These are phyloP conservation scores for Marmota flaviventris DNA, from an alignment of 2,113 vertebrate genomes.

Conservation along the genomic window DNA sequence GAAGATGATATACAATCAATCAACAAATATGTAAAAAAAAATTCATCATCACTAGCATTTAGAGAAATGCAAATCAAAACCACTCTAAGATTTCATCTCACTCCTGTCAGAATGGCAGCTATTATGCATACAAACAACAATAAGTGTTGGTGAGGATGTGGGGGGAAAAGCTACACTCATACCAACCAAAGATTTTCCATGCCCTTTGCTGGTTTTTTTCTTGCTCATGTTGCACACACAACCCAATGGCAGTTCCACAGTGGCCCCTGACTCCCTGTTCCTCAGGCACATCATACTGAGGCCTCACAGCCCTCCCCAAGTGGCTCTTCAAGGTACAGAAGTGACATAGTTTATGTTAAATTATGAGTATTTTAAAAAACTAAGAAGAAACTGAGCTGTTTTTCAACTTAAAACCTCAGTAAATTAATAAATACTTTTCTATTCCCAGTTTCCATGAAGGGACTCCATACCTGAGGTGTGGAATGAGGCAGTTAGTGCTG, in stretches of 20 bases:
- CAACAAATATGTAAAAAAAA: no score
- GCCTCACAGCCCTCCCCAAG: not conserved
- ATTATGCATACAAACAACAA: no score
- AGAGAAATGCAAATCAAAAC: no score
- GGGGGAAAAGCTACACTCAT: no score
- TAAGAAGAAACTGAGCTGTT: not conserved
- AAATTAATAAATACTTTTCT: not conserved
- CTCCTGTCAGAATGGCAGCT: no score
- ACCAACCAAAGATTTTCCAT: not conserved
- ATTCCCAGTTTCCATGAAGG: not conserved
- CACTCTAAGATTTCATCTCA: no score
- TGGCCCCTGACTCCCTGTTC: fast-evolving
- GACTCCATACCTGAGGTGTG: fast-evolving
- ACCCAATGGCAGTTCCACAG: not conserved
- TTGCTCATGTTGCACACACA: not conserved
- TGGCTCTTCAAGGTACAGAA: not conserved
- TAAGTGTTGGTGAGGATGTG: no score
- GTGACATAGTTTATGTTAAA: not conserved
- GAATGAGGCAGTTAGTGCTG: not conserved
- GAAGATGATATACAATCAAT: no score
- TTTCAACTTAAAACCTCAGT: not conserved
- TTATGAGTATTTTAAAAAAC: not conserved
- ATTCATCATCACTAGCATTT: no score
- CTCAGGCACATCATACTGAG: not conserved
- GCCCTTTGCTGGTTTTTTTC: not conserved